Evolutionary conservation across 2,797 vertebrate genomes (phyloP).

Genomic region (Halcyon leucocephala): DNA sequence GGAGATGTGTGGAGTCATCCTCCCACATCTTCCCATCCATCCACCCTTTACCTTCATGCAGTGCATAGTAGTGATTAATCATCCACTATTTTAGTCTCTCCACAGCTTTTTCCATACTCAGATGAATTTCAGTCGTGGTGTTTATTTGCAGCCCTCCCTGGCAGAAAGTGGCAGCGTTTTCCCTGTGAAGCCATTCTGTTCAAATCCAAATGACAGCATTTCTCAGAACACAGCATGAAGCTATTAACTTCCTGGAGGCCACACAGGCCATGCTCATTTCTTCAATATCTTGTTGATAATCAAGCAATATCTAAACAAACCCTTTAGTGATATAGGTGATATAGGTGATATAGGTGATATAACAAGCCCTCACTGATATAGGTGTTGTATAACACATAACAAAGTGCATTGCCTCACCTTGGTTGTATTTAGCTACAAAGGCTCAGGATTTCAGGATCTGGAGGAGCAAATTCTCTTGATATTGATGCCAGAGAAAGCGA

Average conservation of each 20-base stretch:
- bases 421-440: background rate
- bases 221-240: background rate
- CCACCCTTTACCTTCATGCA: background rate
- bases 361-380: background rate
- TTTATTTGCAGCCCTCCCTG: conserved; percentile 9
- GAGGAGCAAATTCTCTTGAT: background rate
- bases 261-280: background rate
- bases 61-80: background rate
- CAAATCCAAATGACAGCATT: conserved; percentile 1
- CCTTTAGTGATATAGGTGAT: background rate
- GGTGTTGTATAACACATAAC: background rate
- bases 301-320: background rate
- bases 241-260: background rate
- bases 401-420: background rate
- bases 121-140: background rate
- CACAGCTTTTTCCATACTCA: background rate
- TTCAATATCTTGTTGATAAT: background rate
- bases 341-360: too few relatives aligned
- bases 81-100: background rate
- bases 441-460: background rate
- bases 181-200: conserved; percentile 18
- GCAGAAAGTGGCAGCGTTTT: background rate
- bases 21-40: background rate
- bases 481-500: background rate
- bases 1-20: background rate